phyloP scores from a whole-genome alignment of 2,888 invertebrate genomes.

The Osmoderma eremita region DNA sequence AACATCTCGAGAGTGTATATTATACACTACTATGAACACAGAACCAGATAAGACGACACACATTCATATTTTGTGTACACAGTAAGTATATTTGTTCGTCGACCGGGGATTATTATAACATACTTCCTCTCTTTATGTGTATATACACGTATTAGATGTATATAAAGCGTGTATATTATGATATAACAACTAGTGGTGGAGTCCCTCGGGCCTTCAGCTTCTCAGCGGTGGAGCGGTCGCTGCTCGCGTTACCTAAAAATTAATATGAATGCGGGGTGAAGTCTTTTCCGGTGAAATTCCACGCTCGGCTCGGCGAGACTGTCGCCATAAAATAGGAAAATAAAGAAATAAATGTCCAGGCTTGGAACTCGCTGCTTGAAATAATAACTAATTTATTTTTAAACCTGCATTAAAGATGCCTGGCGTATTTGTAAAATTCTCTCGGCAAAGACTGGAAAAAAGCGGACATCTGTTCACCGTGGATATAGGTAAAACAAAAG shows the following conservation, averaged over 20 bases:
- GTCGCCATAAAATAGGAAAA: slow-evolving; percentile 38
- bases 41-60: slow-evolving; percentile 42
- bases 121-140: slow-evolving; percentile 41
- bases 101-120: slow-evolving; percentile 42
- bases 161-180: slow-evolving; percentile 29
- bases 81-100: slow-evolving; percentile 41
- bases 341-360: slow-evolving; percentile 38
- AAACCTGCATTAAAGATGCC: slow-evolving; percentile 36
- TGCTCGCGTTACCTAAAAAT: slow-evolving; percentile 38
- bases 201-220: slow-evolving; percentile 25
- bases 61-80: slow-evolving; percentile 43
- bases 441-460: slow-evolving; percentile 27
- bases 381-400: slow-evolving; percentile 42
- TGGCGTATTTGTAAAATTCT: slow-evolving; percentile 40
- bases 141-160: slow-evolving; percentile 26
- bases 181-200: slow-evolving; percentile 27
- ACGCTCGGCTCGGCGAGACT: slow-evolving; percentile 21
- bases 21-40: slow-evolving; percentile 41
- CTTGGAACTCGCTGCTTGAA: slow-evolving; percentile 33
- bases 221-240: slow-evolving; percentile 14
- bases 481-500: slow-evolving; percentile 35
- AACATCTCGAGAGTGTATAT: slow-evolving; percentile 52
- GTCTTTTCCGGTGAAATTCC: slow-evolving; percentile 41
- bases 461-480: slow-evolving; percentile 13
- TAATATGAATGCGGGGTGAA: slow-evolving; percentile 37